phyloP scores from a whole-genome alignment of 2,113 vertebrate genomes.

The Hippoglossus stenolepis region DNA sequence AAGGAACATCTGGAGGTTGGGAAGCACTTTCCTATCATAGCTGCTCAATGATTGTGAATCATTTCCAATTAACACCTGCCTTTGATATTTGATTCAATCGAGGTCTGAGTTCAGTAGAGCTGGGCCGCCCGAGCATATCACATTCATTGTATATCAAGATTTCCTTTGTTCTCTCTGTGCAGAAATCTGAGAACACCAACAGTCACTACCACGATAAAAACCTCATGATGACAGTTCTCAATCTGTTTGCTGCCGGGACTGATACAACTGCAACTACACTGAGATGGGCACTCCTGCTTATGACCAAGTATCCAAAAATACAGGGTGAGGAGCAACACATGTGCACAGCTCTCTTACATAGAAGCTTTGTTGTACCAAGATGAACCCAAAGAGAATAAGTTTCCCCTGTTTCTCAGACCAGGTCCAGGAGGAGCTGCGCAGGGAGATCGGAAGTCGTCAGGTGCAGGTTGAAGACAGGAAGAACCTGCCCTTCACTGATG shows the following conservation, averaged over 20 bases:
- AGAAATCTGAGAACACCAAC: slow-evolving; percentile 50
- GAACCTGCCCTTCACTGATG: slow-evolving; percentile 39
- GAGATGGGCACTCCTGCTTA: slow-evolving; percentile 73
- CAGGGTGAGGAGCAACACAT: slow-evolving; percentile 68
- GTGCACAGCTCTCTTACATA: neutral
- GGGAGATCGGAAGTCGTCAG: slow-evolving; percentile 26
- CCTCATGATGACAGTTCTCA: slow-evolving; percentile 53
- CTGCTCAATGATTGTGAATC: too few relatives aligned
- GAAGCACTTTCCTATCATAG: neutral
- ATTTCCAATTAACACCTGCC: too few relatives aligned
- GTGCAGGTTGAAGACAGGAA: slow-evolving; percentile 28
- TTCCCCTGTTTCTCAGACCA: slow-evolving; percentile 5
- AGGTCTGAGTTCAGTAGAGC: too few relatives aligned
- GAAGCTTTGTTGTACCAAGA: neutral
- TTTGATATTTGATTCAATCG: too few relatives aligned
- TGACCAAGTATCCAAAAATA: slow-evolving; percentile 79
- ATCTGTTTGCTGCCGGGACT: slow-evolving; percentile 76
- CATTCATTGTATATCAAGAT: too few relatives aligned
- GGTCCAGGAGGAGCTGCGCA: slow-evolving; percentile 50
- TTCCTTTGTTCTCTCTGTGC: neutral
- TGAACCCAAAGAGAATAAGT: neutral
- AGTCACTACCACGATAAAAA: slow-evolving; percentile 55
- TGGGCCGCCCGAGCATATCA: too few relatives aligned
- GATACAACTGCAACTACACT: slow-evolving; percentile 72
- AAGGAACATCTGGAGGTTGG: slow-evolving; percentile 54